Evolutionary conservation across 1,140 invertebrate genomes (phyloP), one percentile per base, ranked within the genome.

Genomic region (Anadara kagoshimensis): DNA sequence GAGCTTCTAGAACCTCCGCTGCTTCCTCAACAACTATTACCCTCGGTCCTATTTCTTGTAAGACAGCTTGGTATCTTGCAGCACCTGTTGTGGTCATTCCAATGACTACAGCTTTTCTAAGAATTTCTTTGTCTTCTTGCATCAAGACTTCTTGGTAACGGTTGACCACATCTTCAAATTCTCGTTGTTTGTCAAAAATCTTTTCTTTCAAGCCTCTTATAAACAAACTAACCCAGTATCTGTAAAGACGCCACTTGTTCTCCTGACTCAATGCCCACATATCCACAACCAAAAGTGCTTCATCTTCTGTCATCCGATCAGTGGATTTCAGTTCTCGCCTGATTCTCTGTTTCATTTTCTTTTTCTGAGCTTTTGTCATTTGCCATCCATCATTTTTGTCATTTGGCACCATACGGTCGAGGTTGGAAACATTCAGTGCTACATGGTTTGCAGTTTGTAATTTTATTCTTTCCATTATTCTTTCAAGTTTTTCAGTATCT

Each of bases 21-120:
- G 87, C 87, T 65, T 88, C 87, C 68, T 87, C 87, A 7, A 88
- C 86, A n/a, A 88, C 79, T 0, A 86, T 78, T 44, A 88, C 82
- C 18, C 56, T 62, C 7, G 84, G 83, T 24, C 80, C 61, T 10
- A 87, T 76, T 65, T 79, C 69, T 61, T 78, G 78, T 1, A 87
- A 49, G 7, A 83, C 57, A 1, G 51, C 26, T 45, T 80, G 75
- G 45, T 84, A 82, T 22, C 75, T 78, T n/a, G 83, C 85, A n/a
- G 86, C 86, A 20, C 79, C 82, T 12, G 86, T 86, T 16, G 85
- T 88, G 18, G 86, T 88, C 85, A 88, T 80, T n/a, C 80, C 86
- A 65, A 88, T 81, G 16, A 88, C 77, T 11, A 64, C 69, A 10
- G 81, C 88, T n/a, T 80, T 68, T 53, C 78, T 64, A 69, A 88